Conservation (phyloP, 2,888 invertebrate genomes). For the Dromius quadrimaculatus region DNA sequence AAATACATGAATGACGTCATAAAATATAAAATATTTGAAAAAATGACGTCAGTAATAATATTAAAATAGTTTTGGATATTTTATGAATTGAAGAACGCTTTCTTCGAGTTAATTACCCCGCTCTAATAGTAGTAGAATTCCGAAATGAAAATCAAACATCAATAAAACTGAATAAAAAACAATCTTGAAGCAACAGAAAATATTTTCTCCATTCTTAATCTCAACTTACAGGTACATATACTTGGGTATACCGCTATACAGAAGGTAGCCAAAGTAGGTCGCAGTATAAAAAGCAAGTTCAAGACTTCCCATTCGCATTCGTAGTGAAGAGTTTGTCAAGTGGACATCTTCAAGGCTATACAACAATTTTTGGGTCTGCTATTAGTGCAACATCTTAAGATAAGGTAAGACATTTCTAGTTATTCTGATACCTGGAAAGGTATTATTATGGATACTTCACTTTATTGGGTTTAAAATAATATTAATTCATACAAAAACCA, state of each 20-base stretch:
- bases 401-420: slow-evolving; percentile 40
- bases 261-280: slow-evolving; percentile 74
- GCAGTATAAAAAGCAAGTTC: slow-evolving; percentile 86
- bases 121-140: no score
- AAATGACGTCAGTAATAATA: no score
- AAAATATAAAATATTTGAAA: no score
- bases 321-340: slow-evolving; percentile 46
- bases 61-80: no score
- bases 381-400: slow-evolving; percentile 27
- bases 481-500: no score
- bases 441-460: no score
- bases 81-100: no score
- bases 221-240: slow-evolving; percentile 27
- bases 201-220: slow-evolving; percentile 27
- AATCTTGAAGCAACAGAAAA: slow-evolving; percentile 5
- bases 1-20: no score
- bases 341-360: slow-evolving; percentile 35
- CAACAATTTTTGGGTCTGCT: slow-evolving; percentile 1
- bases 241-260: slow-evolving; percentile 47
- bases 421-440: not conserved
- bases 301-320: slow-evolving; percentile 70
- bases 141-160: slow-evolving; percentile 12
- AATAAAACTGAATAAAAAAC: slow-evolving; percentile 14
- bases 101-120: no score
- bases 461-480: no score